Percentiles rank a stretch among this genome's conserved stretches.
Conservation (phyloP, 2,113 vertebrate genomes). For the Thamnophis sirtalis region DNA sequence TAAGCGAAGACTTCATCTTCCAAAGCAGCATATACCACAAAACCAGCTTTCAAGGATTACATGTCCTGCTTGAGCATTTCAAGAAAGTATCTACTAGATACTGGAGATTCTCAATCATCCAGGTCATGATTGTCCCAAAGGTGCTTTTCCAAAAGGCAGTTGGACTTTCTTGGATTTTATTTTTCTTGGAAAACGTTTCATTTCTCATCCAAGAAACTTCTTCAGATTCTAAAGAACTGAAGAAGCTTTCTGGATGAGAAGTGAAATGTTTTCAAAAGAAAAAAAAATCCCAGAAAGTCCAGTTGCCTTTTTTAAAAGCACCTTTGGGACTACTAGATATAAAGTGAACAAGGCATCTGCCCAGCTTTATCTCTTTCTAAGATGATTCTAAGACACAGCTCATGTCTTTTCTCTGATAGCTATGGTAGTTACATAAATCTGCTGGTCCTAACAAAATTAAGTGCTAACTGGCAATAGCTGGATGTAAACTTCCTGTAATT, state of each 20-base stretch:
- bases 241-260: too few species aligned
- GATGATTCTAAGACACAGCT: neutral
- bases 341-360: neutral
- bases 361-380: neutral
- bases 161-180: neutral
- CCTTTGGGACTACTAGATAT: neutral
- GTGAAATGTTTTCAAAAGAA: too few species aligned
- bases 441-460: neutral
- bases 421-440: neutral
- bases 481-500: neutral
- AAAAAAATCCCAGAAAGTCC: too few species aligned
- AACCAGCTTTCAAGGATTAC: neutral
- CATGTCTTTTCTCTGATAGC: neutral
- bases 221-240: neutral
- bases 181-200: neutral
- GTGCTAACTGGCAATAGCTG: neutral
- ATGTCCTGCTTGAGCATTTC: neutral
- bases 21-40: neutral
- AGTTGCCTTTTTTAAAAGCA: too few species aligned
- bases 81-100: neutral
- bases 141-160: neutral
- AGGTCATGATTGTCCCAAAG: neutral
- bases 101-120: neutral
- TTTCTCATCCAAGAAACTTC: neutral
- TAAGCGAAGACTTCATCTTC: neutral